Base-by-base conservation (phyloP, 2,888 invertebrate genomes). In the Campoplex capitator region DNA sequence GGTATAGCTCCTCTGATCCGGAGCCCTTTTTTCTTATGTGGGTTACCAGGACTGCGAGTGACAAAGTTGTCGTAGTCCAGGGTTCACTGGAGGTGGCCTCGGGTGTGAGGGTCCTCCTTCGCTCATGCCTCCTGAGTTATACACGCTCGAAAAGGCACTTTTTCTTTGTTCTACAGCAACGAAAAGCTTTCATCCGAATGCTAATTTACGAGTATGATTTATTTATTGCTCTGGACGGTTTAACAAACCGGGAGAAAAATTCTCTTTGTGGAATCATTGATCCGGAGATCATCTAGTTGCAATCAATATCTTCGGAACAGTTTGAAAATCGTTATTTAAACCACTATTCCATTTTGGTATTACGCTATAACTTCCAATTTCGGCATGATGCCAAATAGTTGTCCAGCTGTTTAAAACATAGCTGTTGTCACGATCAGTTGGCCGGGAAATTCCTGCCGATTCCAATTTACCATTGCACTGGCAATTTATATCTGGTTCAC, bases 401-500 rank as follows among this genome's bases (percentile, higher is more conserved):
- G 62, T 62, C 32, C 16, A 32, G 62, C 16, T 62, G 62, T 62
- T 62, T 62, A 6, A 62, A 62, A 62, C 62, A 16, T 32, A 32
- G 13, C 32, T 62, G 62, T 62, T 62, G 62, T 32, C 32, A 62
- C 32, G 16, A 62, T 62, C 32, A 62, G 62, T 62, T 62, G 32
- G 6, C 32, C 62, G 45, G 32, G 1, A 48, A 32, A 32, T 28
- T 51, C 71, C 51, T 71, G 18, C 51, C 16, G 9, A 48, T 51
- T 71, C 9, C 32, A 48, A 28, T 51, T 32, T 51, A 32, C 18
- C 7, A 51, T 71, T 42, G 71, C 18, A 51, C 28, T n/a, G 32
- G 71, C 48, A 28, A 51, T 85, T 84, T 78, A 85, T 76, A 85
- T 76, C 81, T 71, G 83, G 38, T 48, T 45, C 67, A 62, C 32